These are phyloP conservation scores for Brachionus paranguensis DNA, from an alignment of 1,140 invertebrate species.

Conservation along the genomic window DNA sequence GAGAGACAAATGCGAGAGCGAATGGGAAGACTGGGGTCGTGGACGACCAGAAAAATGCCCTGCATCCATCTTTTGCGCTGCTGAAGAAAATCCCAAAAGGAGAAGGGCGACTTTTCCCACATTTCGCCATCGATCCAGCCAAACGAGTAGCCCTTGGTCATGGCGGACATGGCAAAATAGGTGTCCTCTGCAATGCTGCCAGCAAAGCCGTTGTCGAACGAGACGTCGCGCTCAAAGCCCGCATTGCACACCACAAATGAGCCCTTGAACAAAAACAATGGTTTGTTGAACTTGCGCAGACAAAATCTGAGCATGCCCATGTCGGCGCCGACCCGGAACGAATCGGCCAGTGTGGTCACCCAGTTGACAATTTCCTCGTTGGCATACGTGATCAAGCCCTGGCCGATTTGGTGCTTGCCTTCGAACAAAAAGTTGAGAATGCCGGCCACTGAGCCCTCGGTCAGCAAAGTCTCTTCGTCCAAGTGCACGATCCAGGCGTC, in stretches of 20 bases:
- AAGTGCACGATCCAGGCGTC: conserved; percentile 94
- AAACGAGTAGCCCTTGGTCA: conserved; percentile 56
- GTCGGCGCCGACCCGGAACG: conserved; percentile 78
- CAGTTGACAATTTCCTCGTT: conserved; percentile 91
- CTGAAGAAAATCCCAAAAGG: conserved; percentile 84
- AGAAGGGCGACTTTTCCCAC: conserved; percentile 95
- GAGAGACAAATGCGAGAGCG: conserved; percentile 74
- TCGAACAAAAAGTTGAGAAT: conserved; percentile 91
- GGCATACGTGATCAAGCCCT: conserved; percentile 94
- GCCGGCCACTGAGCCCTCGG: conserved; percentile 76
- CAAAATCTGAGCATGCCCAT: conserved; percentile 91
- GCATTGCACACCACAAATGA: conserved; percentile 64
- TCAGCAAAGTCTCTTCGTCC: conserved; percentile 91
- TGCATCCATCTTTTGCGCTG: conserved; percentile 93
- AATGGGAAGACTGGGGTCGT: conserved; percentile 75
- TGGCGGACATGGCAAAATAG: conserved; percentile 86
- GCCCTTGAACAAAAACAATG: conserved; percentile 88
- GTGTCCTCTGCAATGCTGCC: conserved; percentile 96
- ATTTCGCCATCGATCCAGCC: conserved; percentile 67
- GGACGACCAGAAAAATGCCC: conserved; percentile 87
- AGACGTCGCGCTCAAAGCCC: conserved; percentile 76
- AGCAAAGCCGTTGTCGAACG: conserved; percentile 88
- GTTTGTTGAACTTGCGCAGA: conserved; percentile 85
- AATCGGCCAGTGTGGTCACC: conserved; percentile 91
- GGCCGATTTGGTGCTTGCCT: conserved; percentile 90